These are phyloP conservation scores for Sebastes melanostomus DNA, from an alignment of 2,797 vertebrate genomes.

Conservation along the genomic window DNA sequence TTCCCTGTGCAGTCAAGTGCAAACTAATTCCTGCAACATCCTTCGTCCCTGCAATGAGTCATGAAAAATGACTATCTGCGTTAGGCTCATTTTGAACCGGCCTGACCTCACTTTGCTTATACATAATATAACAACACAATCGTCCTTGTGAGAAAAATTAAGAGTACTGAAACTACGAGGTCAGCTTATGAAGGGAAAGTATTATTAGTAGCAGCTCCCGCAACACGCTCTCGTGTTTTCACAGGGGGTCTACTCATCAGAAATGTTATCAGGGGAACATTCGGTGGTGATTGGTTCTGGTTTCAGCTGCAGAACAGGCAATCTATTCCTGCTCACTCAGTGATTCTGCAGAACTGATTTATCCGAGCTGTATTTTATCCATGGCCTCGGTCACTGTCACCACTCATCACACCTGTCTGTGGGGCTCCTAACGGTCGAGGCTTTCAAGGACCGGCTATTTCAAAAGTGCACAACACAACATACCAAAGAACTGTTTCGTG, in stretches of 20 bases:
- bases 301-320: slow-evolving; percentile 25
- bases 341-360: slow-evolving; percentile 31
- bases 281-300: slow-evolving; percentile 32
- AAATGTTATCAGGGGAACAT: slow-evolving; percentile 19
- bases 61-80: slow-evolving; percentile 31
- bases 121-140: not conserved
- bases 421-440: slow-evolving; percentile 4
- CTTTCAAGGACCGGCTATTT: slow-evolving; percentile 25
- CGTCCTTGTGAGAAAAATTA: slow-evolving; percentile 22
- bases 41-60: slow-evolving; percentile 50
- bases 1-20: slow-evolving; percentile 23
- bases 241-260: slow-evolving; percentile 10
- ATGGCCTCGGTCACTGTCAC: slow-evolving; percentile 22
- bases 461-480: slow-evolving; percentile 14
- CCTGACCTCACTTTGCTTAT: slow-evolving; percentile 36
- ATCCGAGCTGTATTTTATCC: slow-evolving; percentile 32
- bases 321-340: slow-evolving; percentile 15
- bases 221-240: not conserved
- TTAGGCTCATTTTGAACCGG: slow-evolving; percentile 7
- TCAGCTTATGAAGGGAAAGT: not conserved
- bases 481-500: slow-evolving; percentile 13
- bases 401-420: slow-evolving; percentile 1
- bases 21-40: slow-evolving; percentile 40
- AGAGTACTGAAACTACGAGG: slow-evolving; percentile 13
- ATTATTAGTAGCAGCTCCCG: slow-evolving; percentile 12